Percentiles rank a stretch among this genome's conserved stretches.
These are phyloP conservation scores for Archilochus colubris DNA, from an alignment of 2,113 vertebrate genomes.

Conservation along the genomic window DNA sequence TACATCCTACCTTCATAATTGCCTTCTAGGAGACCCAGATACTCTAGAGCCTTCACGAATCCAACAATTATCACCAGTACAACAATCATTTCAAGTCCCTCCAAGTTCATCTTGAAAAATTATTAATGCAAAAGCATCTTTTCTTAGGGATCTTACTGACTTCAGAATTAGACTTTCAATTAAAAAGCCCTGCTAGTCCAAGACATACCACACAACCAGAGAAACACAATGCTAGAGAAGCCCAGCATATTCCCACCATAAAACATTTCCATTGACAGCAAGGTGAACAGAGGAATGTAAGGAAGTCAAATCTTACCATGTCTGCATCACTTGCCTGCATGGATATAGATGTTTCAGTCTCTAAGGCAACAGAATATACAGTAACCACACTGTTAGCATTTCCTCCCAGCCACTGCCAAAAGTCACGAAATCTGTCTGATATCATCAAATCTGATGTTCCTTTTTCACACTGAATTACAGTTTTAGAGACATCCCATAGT, in stretches of 20 bases:
- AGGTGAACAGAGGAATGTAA: constrained; percentile 64
- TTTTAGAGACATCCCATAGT: neutral
- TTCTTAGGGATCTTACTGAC: constrained; percentile 49
- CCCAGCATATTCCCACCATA: constrained; percentile 55
- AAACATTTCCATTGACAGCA: constrained; percentile 72
- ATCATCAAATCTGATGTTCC: neutral
- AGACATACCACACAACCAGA: constrained; percentile 38
- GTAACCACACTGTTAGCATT: constrained; percentile 62
- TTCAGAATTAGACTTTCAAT: constrained; percentile 63
- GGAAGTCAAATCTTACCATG: constrained; percentile 76
- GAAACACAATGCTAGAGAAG: constrained; percentile 55
- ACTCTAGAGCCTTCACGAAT: constrained; percentile 73
- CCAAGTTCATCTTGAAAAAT: constrained; percentile 77
- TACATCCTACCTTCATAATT: constrained; percentile 71
- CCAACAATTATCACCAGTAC: constrained; percentile 75
- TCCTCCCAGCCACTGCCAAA: constrained; percentile 42
- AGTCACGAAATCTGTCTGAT: constrained; percentile 2
- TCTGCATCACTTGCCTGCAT: constrained; percentile 75
- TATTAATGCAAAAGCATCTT: constrained; percentile 68
- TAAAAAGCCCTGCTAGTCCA: constrained; percentile 60
- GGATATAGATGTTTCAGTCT: constrained; percentile 77
- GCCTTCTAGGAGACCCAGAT: constrained; percentile 72
- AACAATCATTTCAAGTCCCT: constrained; percentile 76
- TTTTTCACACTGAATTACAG: neutral
- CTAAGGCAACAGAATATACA: constrained; percentile 75